Conservation (phyloP, 2,888 invertebrate species). For the Trichopoda pennipes region DNA sequence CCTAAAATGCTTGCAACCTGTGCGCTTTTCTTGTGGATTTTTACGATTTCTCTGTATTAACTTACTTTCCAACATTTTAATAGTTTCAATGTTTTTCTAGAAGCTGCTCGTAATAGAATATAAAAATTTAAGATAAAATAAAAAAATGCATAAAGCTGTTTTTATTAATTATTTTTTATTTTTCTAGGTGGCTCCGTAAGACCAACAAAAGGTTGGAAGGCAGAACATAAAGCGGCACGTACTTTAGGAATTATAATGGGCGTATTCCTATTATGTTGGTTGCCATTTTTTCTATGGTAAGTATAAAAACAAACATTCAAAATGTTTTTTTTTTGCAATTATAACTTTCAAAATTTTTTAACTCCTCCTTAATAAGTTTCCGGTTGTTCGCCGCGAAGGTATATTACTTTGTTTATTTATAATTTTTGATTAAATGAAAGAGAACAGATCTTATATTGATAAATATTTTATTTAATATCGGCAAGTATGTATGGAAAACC, state of each 20-base stretch:
- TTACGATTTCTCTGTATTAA: not conserved
- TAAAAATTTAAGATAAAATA: not conserved
- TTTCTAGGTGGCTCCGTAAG: slow-evolving; percentile 83
- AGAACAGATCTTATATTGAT: no score
- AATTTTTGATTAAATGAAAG: no score
- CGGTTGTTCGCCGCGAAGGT: no score
- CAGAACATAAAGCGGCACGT: slow-evolving; percentile 95
- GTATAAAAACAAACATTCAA: slow-evolving; percentile 73
- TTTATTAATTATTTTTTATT: slow-evolving; percentile 63
- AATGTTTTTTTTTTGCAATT: no score
- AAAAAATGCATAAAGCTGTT: not conserved
- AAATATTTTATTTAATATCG: no score
- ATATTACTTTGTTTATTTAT: no score
- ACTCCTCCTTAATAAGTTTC: no score
- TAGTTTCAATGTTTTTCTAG: slow-evolving; percentile 19
- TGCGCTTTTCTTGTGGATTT: slow-evolving; percentile 28
- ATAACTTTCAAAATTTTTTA: no score
- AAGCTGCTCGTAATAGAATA: slow-evolving; percentile 17
- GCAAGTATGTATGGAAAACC: no score
- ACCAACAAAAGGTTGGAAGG: slow-evolving; percentile 91
- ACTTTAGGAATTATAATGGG: slow-evolving; percentile 98
- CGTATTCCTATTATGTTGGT: slow-evolving; percentile 96
- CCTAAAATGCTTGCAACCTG: not conserved
- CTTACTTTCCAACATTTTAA: slow-evolving; percentile 9
- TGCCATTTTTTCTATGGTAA: slow-evolving; percentile 98